phyloP scores from a whole-genome alignment of 2,888 invertebrate genomes.

The Drosophila recens region DNA sequence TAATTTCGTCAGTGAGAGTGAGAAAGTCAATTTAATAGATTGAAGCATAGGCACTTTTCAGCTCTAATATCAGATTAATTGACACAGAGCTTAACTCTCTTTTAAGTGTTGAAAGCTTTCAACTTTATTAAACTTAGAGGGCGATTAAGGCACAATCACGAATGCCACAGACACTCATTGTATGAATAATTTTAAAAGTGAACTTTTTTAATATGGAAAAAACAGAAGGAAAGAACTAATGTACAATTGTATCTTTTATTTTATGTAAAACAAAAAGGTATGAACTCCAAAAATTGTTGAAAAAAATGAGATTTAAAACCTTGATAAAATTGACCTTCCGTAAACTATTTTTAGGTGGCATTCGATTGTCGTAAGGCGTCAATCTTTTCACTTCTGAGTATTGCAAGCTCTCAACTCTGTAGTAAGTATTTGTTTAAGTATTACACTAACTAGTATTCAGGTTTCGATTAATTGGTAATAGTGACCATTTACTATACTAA shows the following conservation, averaged over 20 bases:
- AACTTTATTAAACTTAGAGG: neutral
- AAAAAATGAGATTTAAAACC: too few relatives aligned
- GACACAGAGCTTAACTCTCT: neutral
- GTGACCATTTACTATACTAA: slow-evolving; percentile 67
- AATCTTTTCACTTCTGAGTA: neutral
- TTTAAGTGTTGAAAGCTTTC: neutral
- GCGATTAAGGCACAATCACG: neutral
- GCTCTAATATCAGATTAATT: slow-evolving; percentile 11
- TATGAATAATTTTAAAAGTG: too few relatives aligned
- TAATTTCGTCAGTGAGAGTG: neutral
- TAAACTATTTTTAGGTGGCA: neutral
- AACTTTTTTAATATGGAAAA: too few relatives aligned
- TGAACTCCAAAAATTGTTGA: too few relatives aligned
- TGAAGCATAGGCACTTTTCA: slow-evolving; percentile 8
- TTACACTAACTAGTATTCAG: slow-evolving; percentile 56
- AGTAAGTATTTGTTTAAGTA: slow-evolving; percentile 1
- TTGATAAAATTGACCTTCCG: too few relatives aligned
- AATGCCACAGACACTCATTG: too few relatives aligned
- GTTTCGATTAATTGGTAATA: slow-evolving; percentile 51
- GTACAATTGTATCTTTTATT: neutral
- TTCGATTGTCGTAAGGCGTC: slow-evolving; percentile 16
- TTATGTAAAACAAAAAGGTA: too few relatives aligned
- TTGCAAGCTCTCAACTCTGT: slow-evolving; percentile 10
- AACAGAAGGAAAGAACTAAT: neutral
- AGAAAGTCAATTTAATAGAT: neutral